A percentile compares a stretch with the other conserved stretches of the same genome.
Conservation (phyloP, 2,797 vertebrate genomes). For the Morus bassanus region DNA sequence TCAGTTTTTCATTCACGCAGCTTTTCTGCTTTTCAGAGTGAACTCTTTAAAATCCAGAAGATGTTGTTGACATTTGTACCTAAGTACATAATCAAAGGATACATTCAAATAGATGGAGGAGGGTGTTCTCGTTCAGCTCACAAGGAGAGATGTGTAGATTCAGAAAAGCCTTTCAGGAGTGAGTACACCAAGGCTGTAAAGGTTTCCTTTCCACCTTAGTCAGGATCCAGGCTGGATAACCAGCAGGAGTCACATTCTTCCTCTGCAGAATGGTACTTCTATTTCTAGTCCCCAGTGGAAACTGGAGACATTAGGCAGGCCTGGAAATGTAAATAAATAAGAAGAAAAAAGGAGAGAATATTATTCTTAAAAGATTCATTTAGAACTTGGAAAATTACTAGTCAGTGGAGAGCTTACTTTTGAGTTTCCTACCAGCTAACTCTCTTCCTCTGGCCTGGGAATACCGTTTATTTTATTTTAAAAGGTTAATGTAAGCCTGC, state of each 20-base stretch:
- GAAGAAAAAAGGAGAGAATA: not conserved
- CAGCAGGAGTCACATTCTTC: not conserved
- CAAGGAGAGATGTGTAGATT: not conserved
- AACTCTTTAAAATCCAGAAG: not conserved
- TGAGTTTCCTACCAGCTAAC: not conserved
- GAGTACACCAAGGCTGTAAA: no score
- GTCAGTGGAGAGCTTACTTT: not conserved
- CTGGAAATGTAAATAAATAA: not conserved
- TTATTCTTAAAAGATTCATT: not conserved
- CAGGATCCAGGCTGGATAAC: not conserved
- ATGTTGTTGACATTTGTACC: not conserved
- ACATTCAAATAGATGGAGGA: not conserved
- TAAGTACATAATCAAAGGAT: not conserved
- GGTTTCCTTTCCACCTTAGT: not conserved
- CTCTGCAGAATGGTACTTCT: not conserved
- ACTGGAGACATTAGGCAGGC: not conserved
- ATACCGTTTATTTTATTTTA: not conserved
- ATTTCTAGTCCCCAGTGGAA: not conserved
- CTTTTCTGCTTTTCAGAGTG: not conserved
- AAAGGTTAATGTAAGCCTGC: not conserved
- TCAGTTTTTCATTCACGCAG: not conserved
- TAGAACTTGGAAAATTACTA: not conserved
- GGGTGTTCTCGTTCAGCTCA: not conserved
- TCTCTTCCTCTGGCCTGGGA: not conserved
- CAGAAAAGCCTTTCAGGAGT: not conserved